phyloP scores from a whole-genome alignment of 2,113 vertebrate species.

The Archilochus colubris region DNA sequence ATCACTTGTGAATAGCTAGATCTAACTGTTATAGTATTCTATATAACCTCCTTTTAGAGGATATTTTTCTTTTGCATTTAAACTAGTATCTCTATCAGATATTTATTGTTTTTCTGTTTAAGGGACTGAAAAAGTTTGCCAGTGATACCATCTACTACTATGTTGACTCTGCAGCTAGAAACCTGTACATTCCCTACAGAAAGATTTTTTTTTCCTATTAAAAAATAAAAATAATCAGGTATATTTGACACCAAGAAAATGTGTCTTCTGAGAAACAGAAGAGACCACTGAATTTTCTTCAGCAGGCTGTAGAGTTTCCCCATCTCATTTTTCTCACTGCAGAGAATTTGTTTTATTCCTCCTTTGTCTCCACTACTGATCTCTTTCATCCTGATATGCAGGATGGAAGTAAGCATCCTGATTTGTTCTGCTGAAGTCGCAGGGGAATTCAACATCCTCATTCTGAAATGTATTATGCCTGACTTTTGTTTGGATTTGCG shows the following conservation, averaged over 20 bases:
- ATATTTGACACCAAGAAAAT: constrained; percentile 1
- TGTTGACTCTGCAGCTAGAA: neutral
- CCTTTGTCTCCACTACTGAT: neutral
- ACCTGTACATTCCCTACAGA: neutral
- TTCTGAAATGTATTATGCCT: neutral
- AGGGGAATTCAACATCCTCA: constrained; percentile 2
- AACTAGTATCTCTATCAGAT: neutral
- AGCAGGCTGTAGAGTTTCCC: neutral
- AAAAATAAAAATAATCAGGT: neutral
- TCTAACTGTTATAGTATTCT: neutral
- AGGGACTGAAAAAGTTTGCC: neutral
- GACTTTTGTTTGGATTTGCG: neutral
- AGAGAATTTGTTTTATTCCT: neutral
- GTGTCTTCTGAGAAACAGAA: neutral
- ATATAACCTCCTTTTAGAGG: neutral
- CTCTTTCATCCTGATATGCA: neutral
- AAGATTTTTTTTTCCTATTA: neutral
- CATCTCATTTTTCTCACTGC: neutral
- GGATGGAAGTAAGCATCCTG: neutral
- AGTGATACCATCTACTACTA: neutral
- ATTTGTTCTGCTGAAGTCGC: constrained; percentile 23
- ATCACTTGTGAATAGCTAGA: neutral
- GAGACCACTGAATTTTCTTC: neutral
- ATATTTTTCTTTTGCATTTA: neutral
- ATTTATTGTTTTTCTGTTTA: neutral